Evolutionary conservation across 2,888 invertebrate species (phyloP), one percentile per base, ranked within the genome.

Genomic region (Eupithecia subumbrata): DNA sequence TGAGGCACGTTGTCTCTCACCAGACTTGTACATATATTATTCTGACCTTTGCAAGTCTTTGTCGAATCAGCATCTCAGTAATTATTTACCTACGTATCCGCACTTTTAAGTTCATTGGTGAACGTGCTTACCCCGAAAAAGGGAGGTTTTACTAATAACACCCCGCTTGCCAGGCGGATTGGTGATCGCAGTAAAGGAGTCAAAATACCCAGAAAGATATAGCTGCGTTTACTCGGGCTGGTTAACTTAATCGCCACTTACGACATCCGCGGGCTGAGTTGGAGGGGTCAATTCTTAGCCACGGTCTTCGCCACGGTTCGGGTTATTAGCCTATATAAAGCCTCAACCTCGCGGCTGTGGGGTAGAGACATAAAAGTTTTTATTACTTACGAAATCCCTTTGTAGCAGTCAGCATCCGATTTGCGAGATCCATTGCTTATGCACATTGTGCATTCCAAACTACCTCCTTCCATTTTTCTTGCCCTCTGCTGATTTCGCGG

Each of bases 371-470:
- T 30, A 30, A 30, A 12, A 12, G 8, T 43, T 43, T 43, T 4
- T 12, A 16, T 71, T 75, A 84, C 89, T 88, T 83, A 91, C 89
- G 78, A 60, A 64, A 68, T 71, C 69, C 88, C 91, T 37, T 71
- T 80, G 78, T 87, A 91, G 79, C 92, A 92, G 48, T 84, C 80
- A 18, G 82, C 79, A 71, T 86, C 85, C 16, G 73, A 72, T 48
- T 40, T 75, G 5, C 83, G 78, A 71, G 74, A 76, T 70, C 82
- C 82, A 74, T 83, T 83, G 70, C 84, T 84, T 52, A 79, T 83
- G 80, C 91, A 91, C 30, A 86, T 83, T 69, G 86, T 60, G 77
- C 91, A 92, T 78, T 83, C 78, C 64, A 87, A 60, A 60, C 5
- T 25, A 25, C 25, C 14, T 4, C 25, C 25, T 14, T 60, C 60